These are phyloP conservation scores for Dendrolimus punctatus DNA, from an alignment of 1,140 invertebrate species.

Conservation along the genomic window DNA sequence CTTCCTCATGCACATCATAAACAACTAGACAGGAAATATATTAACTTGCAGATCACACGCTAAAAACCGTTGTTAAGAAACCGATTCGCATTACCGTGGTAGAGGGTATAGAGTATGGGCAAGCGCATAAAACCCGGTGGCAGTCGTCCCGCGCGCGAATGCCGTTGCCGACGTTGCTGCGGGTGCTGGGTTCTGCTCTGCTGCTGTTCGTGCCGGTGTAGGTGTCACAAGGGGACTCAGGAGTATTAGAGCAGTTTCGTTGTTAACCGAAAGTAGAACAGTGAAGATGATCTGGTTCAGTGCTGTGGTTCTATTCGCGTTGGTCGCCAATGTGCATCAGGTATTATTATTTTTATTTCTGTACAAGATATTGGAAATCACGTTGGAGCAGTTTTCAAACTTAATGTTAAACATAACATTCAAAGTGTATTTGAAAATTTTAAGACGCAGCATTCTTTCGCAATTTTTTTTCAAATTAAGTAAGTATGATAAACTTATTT, in stretches of 20 bases:
- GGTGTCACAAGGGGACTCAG: slow-evolving; percentile 16
- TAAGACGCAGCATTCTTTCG: too few species aligned
- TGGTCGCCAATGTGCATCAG: slow-evolving; percentile 2
- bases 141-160: slow-evolving; percentile 29
- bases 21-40: too few species aligned
- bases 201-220: slow-evolving; percentile 32
- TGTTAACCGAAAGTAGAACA: too few species aligned
- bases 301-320: slow-evolving; percentile 9
- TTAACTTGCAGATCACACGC: too few species aligned
- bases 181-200: slow-evolving; percentile 30
- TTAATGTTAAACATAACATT: too few species aligned
- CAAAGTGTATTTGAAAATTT: too few species aligned
- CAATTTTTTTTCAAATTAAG: too few species aligned
- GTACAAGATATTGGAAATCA: too few species aligned
- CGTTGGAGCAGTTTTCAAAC: too few species aligned
- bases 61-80: not conserved
- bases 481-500: too few species aligned
- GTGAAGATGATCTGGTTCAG: slow-evolving; percentile 1
- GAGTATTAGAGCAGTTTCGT: not conserved
- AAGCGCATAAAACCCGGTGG: slow-evolving; percentile 23
- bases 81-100: slow-evolving; percentile 11
- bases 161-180: slow-evolving; percentile 26
- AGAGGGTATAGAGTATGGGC: slow-evolving; percentile 20
- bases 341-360: not conserved
- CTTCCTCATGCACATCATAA: too few species aligned